phyloP scores from a whole-genome alignment of 2,113 vertebrate species.

The Sula dactylatra region DNA sequence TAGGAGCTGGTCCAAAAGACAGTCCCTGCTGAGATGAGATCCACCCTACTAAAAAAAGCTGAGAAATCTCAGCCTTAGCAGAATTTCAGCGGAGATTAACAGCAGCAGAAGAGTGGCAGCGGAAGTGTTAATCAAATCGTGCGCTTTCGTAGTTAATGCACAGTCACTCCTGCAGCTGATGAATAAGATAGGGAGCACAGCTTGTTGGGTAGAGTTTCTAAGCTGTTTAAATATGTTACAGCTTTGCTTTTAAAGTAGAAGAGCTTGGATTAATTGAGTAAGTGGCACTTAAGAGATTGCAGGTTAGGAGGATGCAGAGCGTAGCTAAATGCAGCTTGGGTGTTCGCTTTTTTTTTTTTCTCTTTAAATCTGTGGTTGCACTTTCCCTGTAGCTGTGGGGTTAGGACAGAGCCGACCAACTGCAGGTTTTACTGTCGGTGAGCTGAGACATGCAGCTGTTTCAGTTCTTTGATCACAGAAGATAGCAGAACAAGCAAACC shows the following conservation, averaged over 20 bases:
- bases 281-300: conserved; percentile 54
- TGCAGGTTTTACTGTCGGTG: conserved; percentile 31
- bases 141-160: conserved; percentile 27
- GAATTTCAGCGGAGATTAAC: not conserved
- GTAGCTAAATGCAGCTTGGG: conserved; percentile 18
- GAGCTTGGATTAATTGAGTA: conserved; percentile 57
- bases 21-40: conserved; percentile 45
- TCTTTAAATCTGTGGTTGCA: not conserved
- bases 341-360: not conserved
- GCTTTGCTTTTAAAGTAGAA: conserved; percentile 25
- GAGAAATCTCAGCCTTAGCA: conserved; percentile 1
- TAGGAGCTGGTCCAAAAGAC: conserved; percentile 59
- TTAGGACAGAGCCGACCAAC: not conserved
- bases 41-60: conserved; percentile 52
- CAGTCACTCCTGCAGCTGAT: conserved; percentile 37
- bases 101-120: not conserved
- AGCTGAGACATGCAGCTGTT: conserved; percentile 44
- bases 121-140: conserved; percentile 4
- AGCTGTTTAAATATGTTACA: conserved; percentile 30
- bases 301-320: conserved; percentile 29
- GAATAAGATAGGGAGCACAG: not conserved
- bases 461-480: conserved; percentile 33
- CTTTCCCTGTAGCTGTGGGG: not conserved
- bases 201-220: conserved; percentile 12
- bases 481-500: conserved; percentile 1